Conservation (phyloP, 1,140 invertebrate genomes). For the Drosophila subpulchrella region DNA sequence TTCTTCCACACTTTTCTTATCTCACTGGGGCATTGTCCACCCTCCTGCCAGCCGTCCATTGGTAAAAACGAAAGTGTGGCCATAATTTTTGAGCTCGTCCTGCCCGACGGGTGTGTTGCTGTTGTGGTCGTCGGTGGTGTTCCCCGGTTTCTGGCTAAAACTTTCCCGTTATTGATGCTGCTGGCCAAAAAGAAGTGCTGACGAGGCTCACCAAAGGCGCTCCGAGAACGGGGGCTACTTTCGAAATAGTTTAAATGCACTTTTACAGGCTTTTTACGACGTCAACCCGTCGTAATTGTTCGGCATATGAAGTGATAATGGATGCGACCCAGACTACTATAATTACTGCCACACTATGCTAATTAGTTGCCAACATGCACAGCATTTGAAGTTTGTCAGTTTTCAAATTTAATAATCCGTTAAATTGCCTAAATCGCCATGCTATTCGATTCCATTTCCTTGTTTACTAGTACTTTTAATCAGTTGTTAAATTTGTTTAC, state of each 20-base stretch:
- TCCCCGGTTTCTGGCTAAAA: slow-evolving; percentile 29
- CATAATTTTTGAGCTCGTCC: slow-evolving; percentile 62
- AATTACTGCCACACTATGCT: slow-evolving; percentile 16
- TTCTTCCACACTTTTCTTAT: slow-evolving; percentile 43
- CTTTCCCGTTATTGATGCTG: slow-evolving; percentile 52
- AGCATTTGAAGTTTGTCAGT: neutral
- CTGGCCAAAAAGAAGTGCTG: slow-evolving; percentile 28
- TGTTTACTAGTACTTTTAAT: slow-evolving; percentile 18
- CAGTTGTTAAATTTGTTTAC: slow-evolving; percentile 14
- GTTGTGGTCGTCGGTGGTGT: slow-evolving; percentile 25
- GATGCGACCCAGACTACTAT: slow-evolving; percentile 11
- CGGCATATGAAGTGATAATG: slow-evolving; percentile 49
- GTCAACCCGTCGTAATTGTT: slow-evolving; percentile 36
- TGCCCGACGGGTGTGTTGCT: slow-evolving; percentile 26
- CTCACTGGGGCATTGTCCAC: slow-evolving; percentile 36
- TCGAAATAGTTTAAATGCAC: slow-evolving; percentile 56
- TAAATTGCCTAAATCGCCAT: slow-evolving; percentile 15
- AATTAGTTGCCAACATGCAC: slow-evolving; percentile 9
- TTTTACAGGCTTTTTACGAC: slow-evolving; percentile 30
- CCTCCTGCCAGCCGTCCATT: neutral
- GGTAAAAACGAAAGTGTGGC: slow-evolving; percentile 73
- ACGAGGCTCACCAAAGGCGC: slow-evolving; percentile 34
- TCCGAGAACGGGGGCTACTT: slow-evolving; percentile 25
- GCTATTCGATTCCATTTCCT: slow-evolving; percentile 5
- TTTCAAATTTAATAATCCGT: slow-evolving; percentile 21